Percentiles rank a stretch among this genome's conserved stretches.
phyloP scores from a whole-genome alignment of 2,113 vertebrate species.

The Oceanites oceanicus region DNA sequence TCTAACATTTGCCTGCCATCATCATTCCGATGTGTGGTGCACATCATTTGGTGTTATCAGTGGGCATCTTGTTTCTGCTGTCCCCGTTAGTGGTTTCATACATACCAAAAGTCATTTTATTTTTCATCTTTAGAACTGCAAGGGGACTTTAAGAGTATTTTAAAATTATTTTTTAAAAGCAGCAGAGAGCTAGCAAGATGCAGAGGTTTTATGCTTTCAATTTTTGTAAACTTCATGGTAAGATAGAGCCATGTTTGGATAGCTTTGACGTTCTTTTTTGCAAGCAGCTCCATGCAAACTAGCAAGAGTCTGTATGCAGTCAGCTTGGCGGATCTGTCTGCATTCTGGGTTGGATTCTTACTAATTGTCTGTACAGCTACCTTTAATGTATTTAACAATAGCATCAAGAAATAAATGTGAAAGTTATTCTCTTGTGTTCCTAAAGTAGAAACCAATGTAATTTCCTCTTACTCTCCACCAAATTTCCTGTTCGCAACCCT shows the following conservation, averaged over 20 bases:
- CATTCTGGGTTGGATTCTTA: not conserved
- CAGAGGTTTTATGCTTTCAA: not conserved
- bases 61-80: not conserved
- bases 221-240: not conserved
- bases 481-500: not conserved
- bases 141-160: not conserved
- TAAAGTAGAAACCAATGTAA: not conserved
- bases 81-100: not conserved
- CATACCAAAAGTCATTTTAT: not conserved
- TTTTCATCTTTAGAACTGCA: not conserved
- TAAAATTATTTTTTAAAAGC: not conserved
- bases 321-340: not conserved
- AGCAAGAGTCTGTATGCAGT: not conserved
- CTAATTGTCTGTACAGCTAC: not conserved
- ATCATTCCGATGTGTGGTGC: not conserved
- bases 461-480: not conserved
- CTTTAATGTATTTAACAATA: not conserved
- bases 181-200: not conserved
- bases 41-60: not conserved
- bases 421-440: not conserved
- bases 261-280: not conserved
- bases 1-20: not conserved
- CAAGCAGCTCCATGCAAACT: not conserved
- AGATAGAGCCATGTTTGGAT: not conserved
- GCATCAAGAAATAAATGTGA: not conserved